These are phyloP conservation scores for Actias luna DNA, from an alignment of 2,888 invertebrate genomes.

Conservation along the genomic window DNA sequence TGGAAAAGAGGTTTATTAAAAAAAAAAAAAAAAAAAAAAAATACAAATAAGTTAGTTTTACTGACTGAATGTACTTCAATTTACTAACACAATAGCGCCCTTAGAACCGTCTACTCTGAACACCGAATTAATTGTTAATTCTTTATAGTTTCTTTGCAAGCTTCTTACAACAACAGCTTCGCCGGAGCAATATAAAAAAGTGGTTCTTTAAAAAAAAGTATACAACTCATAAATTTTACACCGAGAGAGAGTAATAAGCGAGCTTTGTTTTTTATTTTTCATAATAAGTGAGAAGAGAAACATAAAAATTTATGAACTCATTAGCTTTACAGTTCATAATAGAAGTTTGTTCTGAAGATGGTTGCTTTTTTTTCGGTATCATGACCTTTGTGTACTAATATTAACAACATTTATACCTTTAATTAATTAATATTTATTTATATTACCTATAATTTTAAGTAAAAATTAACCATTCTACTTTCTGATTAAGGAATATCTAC, in stretches of 20 bases:
- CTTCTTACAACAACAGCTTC: conserved; percentile 16
- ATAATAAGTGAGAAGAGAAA: neutral
- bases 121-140: conserved; percentile 38
- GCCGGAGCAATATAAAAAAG: conserved; percentile 9
- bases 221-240: conserved; percentile 5
- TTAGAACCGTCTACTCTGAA: conserved; percentile 25
- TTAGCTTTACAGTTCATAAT: conserved; percentile 4
- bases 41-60: conserved; percentile 16
- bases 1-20: neutral
- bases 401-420: neutral
- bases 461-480: no score
- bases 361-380: no score
- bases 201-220: neutral
- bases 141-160: conserved; percentile 24
- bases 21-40: neutral
- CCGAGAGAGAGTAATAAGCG: conserved; percentile 1
- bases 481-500: no score
- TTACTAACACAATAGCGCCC: conserved; percentile 31
- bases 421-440: no score
- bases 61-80: conserved; percentile 22
- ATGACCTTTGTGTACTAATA: no score
- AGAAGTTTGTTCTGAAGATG: neutral
- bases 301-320: conserved; percentile 7
- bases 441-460: no score
- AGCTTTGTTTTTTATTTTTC: neutral